Percentiles rank a stretch among this genome's conserved stretches.
phyloP scores from a whole-genome alignment of 2,888 invertebrate species.

The Ochlodes sylvanus region DNA sequence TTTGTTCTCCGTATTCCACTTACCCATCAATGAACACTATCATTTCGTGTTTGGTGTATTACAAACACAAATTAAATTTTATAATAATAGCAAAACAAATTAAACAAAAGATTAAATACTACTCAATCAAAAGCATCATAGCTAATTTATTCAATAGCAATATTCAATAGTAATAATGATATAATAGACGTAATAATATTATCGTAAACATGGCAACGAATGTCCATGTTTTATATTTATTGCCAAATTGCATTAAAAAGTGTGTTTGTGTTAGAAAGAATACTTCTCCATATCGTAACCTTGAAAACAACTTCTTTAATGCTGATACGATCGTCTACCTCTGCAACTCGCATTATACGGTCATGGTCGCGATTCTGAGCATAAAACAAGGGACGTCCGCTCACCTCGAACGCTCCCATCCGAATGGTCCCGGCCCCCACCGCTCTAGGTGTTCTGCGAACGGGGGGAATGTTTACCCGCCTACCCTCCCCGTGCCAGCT shows the following conservation, averaged over 20 bases:
- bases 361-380: constrained; percentile 70
- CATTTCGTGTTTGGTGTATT: too few species aligned
- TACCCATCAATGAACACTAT: too few species aligned
- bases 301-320: constrained; percentile 68
- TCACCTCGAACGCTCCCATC: constrained; percentile 67
- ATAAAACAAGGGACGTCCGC: constrained; percentile 67
- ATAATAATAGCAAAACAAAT: too few species aligned
- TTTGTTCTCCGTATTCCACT: too few species aligned
- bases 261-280: not conserved
- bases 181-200: too few species aligned
- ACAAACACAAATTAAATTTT: too few species aligned
- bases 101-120: too few species aligned
- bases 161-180: too few species aligned
- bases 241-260: not conserved
- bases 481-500: constrained; percentile 75
- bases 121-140: not conserved
- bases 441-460: constrained; percentile 51
- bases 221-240: not conserved
- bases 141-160: not conserved
- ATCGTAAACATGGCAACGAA: too few species aligned
- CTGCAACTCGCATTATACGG: constrained; percentile 58
- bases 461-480: constrained; percentile 74
- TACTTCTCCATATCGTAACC: constrained; percentile 55
- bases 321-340: constrained; percentile 67
- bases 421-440: constrained; percentile 70